These are phyloP conservation scores for Antennarius striatus DNA, from an alignment of 2,113 vertebrate species.

Conservation along the genomic window DNA sequence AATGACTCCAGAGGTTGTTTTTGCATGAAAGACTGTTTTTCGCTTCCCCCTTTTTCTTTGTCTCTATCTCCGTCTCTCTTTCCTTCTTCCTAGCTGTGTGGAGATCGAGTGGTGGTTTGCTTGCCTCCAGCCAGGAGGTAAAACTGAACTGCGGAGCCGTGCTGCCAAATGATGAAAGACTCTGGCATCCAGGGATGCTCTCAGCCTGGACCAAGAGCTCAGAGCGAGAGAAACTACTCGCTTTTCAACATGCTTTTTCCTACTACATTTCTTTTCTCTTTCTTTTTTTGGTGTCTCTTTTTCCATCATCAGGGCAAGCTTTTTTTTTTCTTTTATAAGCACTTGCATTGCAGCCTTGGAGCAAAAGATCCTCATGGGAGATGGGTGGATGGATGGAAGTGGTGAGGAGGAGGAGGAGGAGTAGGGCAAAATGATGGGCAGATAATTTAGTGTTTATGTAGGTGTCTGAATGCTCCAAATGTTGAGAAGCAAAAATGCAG, in stretches of 20 bases:
- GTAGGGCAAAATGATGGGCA: slow-evolving; percentile 57
- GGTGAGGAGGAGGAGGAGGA: slow-evolving; percentile 63
- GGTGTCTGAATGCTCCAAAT: slow-evolving; percentile 28
- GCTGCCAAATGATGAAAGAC: slow-evolving; percentile 82
- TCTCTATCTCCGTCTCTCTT: slow-evolving; percentile 52
- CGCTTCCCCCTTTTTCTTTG: slow-evolving; percentile 45
- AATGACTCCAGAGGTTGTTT: slow-evolving; percentile 78
- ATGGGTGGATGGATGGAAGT: slow-evolving; percentile 67
- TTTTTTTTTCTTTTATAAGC: slow-evolving; percentile 54
- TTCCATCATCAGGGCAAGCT: slow-evolving; percentile 67
- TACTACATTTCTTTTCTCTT: slow-evolving; percentile 52
- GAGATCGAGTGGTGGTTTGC: slow-evolving; percentile 70
- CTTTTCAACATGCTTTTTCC: slow-evolving; percentile 78
- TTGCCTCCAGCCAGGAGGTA: slow-evolving; percentile 81
- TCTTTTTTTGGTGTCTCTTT: slow-evolving; percentile 67
- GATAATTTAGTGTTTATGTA: slow-evolving; percentile 43
- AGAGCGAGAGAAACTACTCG: slow-evolving; percentile 78
- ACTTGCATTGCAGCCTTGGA: slow-evolving; percentile 70
- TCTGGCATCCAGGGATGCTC: slow-evolving; percentile 79
- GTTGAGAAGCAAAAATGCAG: slow-evolving; percentile 26
- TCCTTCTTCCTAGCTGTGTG: slow-evolving; percentile 67
- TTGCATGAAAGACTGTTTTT: slow-evolving; percentile 72
- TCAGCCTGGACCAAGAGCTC: slow-evolving; percentile 77
- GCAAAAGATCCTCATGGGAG: slow-evolving; percentile 71
- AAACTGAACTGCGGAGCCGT: slow-evolving; percentile 75